phyloP scores from a whole-genome alignment of 2,113 vertebrate species.

The Sclerurus mexicanus region DNA sequence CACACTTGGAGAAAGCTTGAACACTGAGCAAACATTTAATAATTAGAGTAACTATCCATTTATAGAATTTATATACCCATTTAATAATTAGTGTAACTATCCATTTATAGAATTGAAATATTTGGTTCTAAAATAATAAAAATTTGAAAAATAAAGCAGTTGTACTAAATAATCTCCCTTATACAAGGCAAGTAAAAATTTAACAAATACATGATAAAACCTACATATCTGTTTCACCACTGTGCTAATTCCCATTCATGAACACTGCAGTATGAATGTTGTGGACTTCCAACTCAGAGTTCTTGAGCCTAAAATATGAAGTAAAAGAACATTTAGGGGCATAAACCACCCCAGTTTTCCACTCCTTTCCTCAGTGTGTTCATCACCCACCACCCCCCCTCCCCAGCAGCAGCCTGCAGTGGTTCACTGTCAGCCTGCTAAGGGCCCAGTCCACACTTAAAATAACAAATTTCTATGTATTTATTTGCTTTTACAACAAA shows the following conservation, averaged over 20 bases:
- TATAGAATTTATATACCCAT: neutral
- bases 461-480: neutral
- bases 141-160: neutral
- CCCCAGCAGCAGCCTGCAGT: neutral
- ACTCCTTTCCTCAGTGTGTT: rapidly evolving
- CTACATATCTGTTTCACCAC: neutral
- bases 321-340: neutral
- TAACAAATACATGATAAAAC: neutral
- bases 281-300: neutral
- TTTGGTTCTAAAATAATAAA: neutral
- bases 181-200: neutral
- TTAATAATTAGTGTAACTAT: neutral
- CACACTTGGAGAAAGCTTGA: neutral
- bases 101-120: neutral
- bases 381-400: neutral
- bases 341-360: neutral
- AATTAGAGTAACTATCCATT: neutral
- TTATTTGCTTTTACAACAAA: neutral
- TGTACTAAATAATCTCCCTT: neutral
- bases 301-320: neutral
- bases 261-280: neutral
- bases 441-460: neutral
- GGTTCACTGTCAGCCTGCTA: no score
- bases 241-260: neutral
- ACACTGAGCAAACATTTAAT: neutral